These are phyloP conservation scores for Nasonia giraulti DNA, from an alignment of 1,140 invertebrate species.

Conservation along the genomic window DNA sequence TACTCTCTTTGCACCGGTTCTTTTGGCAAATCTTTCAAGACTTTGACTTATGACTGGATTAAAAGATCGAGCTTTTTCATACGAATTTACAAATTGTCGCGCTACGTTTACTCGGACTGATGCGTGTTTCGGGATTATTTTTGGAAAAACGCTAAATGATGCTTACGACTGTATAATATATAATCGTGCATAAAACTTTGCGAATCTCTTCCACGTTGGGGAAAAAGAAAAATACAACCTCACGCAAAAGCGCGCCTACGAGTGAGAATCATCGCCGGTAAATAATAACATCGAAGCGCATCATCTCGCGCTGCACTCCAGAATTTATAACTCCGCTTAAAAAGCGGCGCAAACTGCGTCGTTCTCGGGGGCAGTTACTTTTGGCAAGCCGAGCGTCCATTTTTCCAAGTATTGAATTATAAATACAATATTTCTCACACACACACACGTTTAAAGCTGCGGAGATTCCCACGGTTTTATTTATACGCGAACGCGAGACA, in stretches of 20 bases:
- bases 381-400: constrained; percentile 2
- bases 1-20: constrained; percentile 19
- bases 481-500: too few species aligned
- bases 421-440: constrained; percentile 17
- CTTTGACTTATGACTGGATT: neutral
- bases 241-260: too few species aligned
- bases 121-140: too few species aligned
- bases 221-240: too few species aligned
- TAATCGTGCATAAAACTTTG: too few species aligned
- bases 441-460: neutral
- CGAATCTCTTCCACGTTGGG: too few species aligned
- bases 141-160: too few species aligned
- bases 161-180: too few species aligned
- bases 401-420: constrained; percentile 36
- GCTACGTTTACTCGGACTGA: too few species aligned
- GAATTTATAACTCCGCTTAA: neutral
- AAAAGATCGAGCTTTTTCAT: neutral
- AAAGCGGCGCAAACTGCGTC: neutral
- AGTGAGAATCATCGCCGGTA: too few species aligned
- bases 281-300: neutral
- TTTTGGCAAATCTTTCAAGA: constrained; percentile 59
- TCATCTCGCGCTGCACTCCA: neutral
- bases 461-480: constrained; percentile 27
- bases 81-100: too few species aligned
- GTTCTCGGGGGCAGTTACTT: neutral